Evolutionary conservation across 2,888 invertebrate genomes (phyloP).

Genomic region (Stegana nigrithorax): DNA sequence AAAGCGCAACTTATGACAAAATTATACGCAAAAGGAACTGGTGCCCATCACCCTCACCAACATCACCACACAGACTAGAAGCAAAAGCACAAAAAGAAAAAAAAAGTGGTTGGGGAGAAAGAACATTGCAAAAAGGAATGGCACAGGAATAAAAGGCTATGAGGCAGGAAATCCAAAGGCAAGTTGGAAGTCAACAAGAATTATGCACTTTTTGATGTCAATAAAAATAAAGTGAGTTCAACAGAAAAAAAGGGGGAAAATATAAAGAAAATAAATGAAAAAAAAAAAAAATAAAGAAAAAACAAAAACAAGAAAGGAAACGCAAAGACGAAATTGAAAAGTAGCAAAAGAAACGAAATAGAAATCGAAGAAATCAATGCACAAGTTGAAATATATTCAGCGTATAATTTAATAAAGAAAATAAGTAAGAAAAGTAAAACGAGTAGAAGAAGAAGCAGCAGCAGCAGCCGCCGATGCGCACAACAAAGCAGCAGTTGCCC

Average conservation of each 20-base stretch:
- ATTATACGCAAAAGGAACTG: constrained; percentile 43
- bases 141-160: background rate
- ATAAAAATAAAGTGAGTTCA: constrained; percentile 58
- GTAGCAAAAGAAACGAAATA: constrained; percentile 49
- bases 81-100: background rate
- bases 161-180: constrained; percentile 22
- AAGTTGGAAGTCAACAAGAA: constrained; percentile 49
- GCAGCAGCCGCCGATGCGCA: constrained; percentile 12
- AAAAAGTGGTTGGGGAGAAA: constrained; percentile 12
- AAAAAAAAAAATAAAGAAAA: constrained; percentile 50
- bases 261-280: background rate
- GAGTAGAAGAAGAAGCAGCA: constrained; percentile 15
- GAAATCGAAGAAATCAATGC: constrained; percentile 61
- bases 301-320: constrained; percentile 12
- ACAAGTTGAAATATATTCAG: constrained; percentile 58
- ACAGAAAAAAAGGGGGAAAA: constrained; percentile 24
- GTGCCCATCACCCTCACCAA: background rate
- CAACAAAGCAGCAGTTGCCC: background rate
- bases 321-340: constrained; percentile 24
- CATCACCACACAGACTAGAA: background rate
- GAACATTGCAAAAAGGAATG: constrained; percentile 31
- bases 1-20: constrained; percentile 52
- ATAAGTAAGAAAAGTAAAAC: constrained; percentile 33
- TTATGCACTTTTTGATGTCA: constrained; percentile 62
- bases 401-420: constrained; percentile 64